A percentile compares a stretch with the other conserved stretches of the same genome.
These are phyloP conservation scores for Labeo rohita DNA, from an alignment of 2,113 vertebrate species.

Conservation along the genomic window DNA sequence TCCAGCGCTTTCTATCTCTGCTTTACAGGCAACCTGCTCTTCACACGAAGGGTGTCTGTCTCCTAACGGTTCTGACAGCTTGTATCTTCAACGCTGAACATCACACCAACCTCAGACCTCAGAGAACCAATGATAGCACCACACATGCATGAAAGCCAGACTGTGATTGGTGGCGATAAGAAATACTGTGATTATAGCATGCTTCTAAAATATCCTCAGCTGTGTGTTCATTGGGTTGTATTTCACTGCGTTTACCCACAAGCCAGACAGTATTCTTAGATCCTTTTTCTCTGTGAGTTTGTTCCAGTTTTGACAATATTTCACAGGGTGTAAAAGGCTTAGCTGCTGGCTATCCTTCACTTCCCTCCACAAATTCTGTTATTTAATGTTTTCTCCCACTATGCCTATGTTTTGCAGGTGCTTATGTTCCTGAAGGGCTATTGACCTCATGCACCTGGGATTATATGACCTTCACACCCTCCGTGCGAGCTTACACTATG, in stretches of 20 bases:
- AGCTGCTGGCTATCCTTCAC: background rate
- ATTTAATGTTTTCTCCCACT: background rate
- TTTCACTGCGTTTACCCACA: conserved; percentile 18
- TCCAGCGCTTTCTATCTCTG: conserved; percentile 1
- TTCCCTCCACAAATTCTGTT: background rate
- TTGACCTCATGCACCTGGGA: conserved; percentile 98
- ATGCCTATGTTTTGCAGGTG: conserved; percentile 73
- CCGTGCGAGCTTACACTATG: conserved; percentile 92
- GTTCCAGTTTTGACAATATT: conserved; percentile 2
- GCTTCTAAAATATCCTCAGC: conserved; percentile 4
- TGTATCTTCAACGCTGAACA: background rate
- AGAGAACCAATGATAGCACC: background rate
- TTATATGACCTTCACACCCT: conserved; percentile 90
- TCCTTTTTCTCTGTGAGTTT: background rate
- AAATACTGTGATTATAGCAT: background rate
- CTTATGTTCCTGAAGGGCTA: conserved; percentile 91
- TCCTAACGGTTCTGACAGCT: background rate
- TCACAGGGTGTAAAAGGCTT: background rate
- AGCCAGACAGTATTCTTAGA: background rate
- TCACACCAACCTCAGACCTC: background rate
- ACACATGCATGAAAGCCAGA: background rate
- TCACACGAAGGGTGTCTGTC: conserved; percentile 30
- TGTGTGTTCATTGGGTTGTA: conserved; percentile 1
- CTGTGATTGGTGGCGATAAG: background rate
- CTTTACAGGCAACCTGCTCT: background rate